A percentile compares a stretch with the other conserved stretches of the same genome.
Conservation (phyloP, 2,888 invertebrate species). For the Euplexia lucipara region DNA sequence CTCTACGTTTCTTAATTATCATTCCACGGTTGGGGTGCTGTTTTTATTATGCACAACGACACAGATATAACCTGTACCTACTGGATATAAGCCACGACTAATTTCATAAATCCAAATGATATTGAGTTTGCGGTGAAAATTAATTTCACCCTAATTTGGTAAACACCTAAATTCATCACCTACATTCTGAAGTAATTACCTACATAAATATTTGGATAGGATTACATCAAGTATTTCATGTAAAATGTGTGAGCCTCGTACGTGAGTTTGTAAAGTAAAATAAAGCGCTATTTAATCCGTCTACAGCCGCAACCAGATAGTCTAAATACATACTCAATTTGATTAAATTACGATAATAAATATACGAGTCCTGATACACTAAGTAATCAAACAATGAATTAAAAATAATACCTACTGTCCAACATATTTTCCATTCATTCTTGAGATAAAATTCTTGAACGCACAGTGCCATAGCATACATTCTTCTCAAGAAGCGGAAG, state of each 20-base stretch:
- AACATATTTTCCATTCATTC: neutral
- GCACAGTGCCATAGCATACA: conserved; percentile 2
- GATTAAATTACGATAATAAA: no score
- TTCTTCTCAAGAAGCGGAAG: conserved; percentile 1
- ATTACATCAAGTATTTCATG: conserved; percentile 48
- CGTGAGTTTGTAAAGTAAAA: conserved; percentile 48
- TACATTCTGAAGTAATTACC: conserved; percentile 45
- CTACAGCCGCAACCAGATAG: conserved; percentile 9
- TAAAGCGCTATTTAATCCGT: conserved; percentile 42
- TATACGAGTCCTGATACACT: no score
- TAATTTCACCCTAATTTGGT: conserved; percentile 41
- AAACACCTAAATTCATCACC: conserved; percentile 41
- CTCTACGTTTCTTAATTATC: no score
- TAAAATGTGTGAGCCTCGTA: conserved; percentile 37
- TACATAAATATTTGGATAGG: conserved; percentile 58
- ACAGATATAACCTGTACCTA: neutral
- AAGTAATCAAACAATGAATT: neutral
- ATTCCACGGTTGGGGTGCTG: neutral
- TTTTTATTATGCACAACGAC: neutral
- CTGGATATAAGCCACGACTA: conserved; percentile 1
- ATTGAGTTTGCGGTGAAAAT: conserved; percentile 26
- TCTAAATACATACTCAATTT: no score
- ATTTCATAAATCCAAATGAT: conserved; percentile 38
- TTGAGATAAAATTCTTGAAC: conserved; percentile 17
- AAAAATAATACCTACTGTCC: neutral